Base-by-base conservation (phyloP, 1,140 invertebrate species). In the Dendroctonus valens region DNA sequence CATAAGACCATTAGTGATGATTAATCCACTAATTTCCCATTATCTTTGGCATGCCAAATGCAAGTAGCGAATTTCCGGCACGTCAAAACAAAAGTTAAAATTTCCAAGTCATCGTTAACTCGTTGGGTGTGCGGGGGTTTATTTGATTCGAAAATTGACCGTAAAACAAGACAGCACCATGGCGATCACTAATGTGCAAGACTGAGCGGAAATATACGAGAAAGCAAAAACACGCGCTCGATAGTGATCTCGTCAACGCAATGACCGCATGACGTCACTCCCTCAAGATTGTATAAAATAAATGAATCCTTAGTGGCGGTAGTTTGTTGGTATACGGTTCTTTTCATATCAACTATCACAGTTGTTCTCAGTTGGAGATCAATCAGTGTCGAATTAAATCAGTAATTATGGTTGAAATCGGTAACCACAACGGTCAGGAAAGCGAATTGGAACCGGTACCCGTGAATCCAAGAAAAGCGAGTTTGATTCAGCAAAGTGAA, bases 341-440 rank as follows among this genome's bases (percentile, higher is more conserved):
- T 48, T 48, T 26, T 7, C 5, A 15, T 26, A 46, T 5, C 38
- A 46, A 46, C 42, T 37, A 49, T 37, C 11, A 51, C 49, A 26
- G 38, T 59, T 49, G 15, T 9, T 51, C 9, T 51, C 49, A 51
- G 7, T 12, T 11, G 15, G 11, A 51, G 14, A 44, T 11, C 41
- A 58, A 14, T 58, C 11, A 63, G 37, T 26, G 26, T 26, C 26
- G 26, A 26, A 26, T 26, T 26, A 26, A 26, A 26, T 26, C 42
- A n/a, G 5, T 59, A 51, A 61, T 7, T 5, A 65, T 65, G 64
- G 64, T 65, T 59, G 64, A 65, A 53, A 65, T 65, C 55, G 64
- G 55, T 52, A 11, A 59, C 14, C 11, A 53, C 7, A 65, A 65
- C 55, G 64, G 64, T 11, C 54, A 65, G 59, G 15, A 48, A 53